Conservation (phyloP, 2,113 vertebrate genomes). For the Riparia riparia region DNA sequence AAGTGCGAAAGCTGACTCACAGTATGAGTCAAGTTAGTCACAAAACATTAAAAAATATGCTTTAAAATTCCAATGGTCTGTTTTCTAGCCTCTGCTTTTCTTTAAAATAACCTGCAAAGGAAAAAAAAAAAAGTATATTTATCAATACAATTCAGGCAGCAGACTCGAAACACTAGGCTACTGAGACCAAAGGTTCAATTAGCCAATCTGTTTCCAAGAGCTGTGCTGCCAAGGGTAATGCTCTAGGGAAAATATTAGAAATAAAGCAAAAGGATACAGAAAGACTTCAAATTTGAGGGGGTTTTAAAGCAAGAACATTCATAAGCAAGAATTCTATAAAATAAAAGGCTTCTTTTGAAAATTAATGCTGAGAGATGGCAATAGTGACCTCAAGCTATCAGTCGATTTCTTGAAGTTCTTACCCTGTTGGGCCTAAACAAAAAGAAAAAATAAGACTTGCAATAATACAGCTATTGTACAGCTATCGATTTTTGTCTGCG, state of each 20-base stretch:
- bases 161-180: background rate
- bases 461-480: background rate
- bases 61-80: slow-evolving; percentile 44
- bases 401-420: background rate
- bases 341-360: background rate
- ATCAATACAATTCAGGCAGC: background rate
- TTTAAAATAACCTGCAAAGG: slow-evolving; percentile 78
- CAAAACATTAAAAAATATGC: background rate
- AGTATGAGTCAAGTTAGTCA: background rate
- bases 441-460: background rate
- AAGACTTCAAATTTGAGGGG: background rate
- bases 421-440: background rate
- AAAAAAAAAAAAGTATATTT: background rate
- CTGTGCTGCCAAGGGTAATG: background rate
- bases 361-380: background rate
- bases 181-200: background rate
- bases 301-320: background rate
- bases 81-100: slow-evolving; percentile 80
- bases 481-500: background rate
- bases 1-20: background rate
- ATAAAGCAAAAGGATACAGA: background rate
- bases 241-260: background rate
- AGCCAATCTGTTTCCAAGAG: background rate
- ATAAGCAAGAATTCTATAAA: background rate
- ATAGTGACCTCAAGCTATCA: background rate